Base-by-base conservation (phyloP, 2,797 vertebrate genomes). In the Glossophaga mutica region DNA sequence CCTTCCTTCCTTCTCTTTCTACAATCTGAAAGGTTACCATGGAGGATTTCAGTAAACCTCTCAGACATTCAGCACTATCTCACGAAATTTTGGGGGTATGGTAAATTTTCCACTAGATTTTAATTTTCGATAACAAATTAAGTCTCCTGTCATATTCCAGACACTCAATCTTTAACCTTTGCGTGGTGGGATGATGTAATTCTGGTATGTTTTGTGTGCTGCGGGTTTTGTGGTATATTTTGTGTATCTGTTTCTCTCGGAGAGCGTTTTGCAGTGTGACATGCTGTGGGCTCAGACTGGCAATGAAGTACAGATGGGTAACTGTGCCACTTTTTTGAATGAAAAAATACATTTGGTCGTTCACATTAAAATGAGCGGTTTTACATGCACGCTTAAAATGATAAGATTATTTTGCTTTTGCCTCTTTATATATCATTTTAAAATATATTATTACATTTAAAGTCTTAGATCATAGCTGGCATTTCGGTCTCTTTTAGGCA, bases 21-120 rank as follows among this genome's bases (percentile, higher is more conserved):
- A 87, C 48, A 87, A 77, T 84, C 42, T 79, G 37, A 92, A 96
- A 87, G 83, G 78, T 94, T 79, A 74, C 82, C 85, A 62, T 83
- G 85, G 96, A 96, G 65, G 94, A 96, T 86, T 95, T 97, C 86
- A 94, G 3, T 95, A 95, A 84, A 74, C 7, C 68, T 70, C 92
- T 77, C 86, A 91, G 59, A 67, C 46, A 95, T 42, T 82, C 65
- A 94, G 59, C 86, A 67, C n/a, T 88, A n/a, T 89, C 68, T 67
- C 83, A 93, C 9, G n/a, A 94, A 89, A 92, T 92, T 82, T 57
- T 92, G 71, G 67, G 95, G 76, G 24, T 92, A 92, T 92, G 88
- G 65, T 96, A 91, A 88, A 88, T 29, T 90, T 97, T 94, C 90
- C 86, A 79, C 68, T 91, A 88, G 82, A 94, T 83, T 82, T 94